Conservation (phyloP, 2,113 vertebrate genomes). For the cat (Felis catus) region DNA sequence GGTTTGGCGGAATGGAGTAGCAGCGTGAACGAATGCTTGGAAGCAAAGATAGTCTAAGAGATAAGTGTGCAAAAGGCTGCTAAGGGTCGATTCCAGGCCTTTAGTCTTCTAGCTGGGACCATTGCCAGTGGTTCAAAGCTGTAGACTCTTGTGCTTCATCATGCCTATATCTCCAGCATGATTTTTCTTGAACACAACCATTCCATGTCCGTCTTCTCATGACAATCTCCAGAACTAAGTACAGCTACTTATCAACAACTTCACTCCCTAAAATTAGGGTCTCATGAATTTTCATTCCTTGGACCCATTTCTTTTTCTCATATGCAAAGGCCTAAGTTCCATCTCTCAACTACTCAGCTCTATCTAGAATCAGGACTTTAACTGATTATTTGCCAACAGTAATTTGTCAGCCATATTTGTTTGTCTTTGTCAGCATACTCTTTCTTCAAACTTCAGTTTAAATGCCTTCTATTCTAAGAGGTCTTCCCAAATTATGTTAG, state of each 20-base stretch:
- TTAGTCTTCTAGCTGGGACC: not conserved
- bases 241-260: not conserved
- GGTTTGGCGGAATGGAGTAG: not conserved
- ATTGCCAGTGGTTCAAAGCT: not conserved
- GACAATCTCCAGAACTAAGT: not conserved
- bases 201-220: not conserved
- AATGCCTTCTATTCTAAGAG: not conserved
- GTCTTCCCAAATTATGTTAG: not conserved
- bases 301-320: not conserved
- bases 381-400: not conserved
- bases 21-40: not conserved
- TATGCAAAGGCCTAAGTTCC: not conserved
- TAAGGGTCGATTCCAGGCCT: not conserved
- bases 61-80: too few species aligned
- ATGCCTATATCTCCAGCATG: not conserved
- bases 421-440: not conserved
- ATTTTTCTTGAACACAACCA: not conserved
- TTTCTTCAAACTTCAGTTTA: not conserved
- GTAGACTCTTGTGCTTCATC: not conserved
- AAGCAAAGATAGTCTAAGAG: not conserved
- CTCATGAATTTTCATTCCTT: not conserved
- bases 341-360: not conserved
- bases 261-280: not conserved
- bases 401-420: not conserved
- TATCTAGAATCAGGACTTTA: not conserved